Conservation (phyloP, 2,888 invertebrate species). For the Molanna angustata region DNA sequence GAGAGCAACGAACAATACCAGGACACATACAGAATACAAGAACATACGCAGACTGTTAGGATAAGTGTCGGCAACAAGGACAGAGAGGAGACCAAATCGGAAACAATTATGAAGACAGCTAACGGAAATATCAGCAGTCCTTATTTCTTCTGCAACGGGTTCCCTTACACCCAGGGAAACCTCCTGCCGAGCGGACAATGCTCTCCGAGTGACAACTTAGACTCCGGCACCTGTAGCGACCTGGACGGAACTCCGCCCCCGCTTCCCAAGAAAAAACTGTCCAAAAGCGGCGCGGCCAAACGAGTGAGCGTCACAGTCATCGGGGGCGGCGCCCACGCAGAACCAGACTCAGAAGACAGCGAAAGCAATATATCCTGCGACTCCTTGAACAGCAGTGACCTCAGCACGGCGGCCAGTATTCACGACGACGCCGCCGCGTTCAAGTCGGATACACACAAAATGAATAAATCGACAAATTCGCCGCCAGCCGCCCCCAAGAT, state of each 20-base stretch:
- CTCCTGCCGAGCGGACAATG: constrained; percentile 79
- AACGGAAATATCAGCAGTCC: constrained; percentile 45
- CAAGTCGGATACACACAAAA: constrained; percentile 32
- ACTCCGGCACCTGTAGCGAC: constrained; percentile 84
- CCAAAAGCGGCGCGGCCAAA: constrained; percentile 50
- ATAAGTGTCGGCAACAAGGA: constrained; percentile 50
- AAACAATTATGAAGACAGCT: constrained; percentile 37
- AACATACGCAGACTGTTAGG: constrained; percentile 41
- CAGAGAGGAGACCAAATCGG: constrained; percentile 51
- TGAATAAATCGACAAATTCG: constrained; percentile 34
- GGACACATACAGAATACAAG: neutral
- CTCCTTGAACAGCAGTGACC: constrained; percentile 72
- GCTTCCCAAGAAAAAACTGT: constrained; percentile 62
- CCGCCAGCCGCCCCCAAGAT: constrained; percentile 43
- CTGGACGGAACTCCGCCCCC: constrained; percentile 72
- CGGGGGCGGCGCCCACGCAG: constrained; percentile 49
- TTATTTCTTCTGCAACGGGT: constrained; percentile 63
- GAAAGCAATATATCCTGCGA: constrained; percentile 80
- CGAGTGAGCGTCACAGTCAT: constrained; percentile 57
- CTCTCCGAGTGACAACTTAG: constrained; percentile 78
- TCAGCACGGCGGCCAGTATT: constrained; percentile 52
- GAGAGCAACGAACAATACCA: constrained; percentile 22
- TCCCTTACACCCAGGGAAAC: constrained; percentile 51
- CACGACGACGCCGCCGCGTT: constrained; percentile 43
- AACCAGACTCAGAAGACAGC: constrained; percentile 68